phyloP scores from a whole-genome alignment of 92 coral and sea anemone species.

The Phenganax subtilis region DNA sequence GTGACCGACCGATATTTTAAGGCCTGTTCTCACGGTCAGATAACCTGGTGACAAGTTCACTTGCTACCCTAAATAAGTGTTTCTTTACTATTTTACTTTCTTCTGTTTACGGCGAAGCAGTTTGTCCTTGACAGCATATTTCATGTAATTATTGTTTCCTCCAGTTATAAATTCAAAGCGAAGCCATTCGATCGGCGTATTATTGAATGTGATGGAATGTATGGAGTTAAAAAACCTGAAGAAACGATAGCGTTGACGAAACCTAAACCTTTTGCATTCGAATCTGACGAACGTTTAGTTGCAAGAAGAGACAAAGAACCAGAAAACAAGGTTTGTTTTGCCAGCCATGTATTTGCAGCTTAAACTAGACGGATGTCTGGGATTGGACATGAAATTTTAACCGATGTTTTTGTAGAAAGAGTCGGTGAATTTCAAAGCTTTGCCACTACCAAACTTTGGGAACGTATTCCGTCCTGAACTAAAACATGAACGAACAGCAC shows the following conservation, averaged over 20 bases:
- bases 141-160: not conserved
- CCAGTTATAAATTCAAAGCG: slow-evolving; percentile 91
- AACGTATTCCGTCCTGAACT: slow-evolving; percentile 78
- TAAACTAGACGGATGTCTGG: not conserved
- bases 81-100: not conserved
- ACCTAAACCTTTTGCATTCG: slow-evolving; percentile 62
- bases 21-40: not conserved
- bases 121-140: not conserved
- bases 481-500: slow-evolving; percentile 58
- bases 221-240: slow-evolving; percentile 63
- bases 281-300: slow-evolving; percentile 67
- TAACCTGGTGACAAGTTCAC: not conserved
- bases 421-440: slow-evolving; percentile 63
- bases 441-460: slow-evolving; percentile 81
- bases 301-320: slow-evolving; percentile 57
- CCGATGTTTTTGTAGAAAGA: slow-evolving; percentile 31
- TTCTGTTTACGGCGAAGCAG: not conserved
- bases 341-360: no score
- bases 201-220: slow-evolving; percentile 72
- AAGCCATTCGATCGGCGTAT: slow-evolving; percentile 84
- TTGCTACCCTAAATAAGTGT: not conserved
- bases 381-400: not conserved
- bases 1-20: no score
- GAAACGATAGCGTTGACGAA: slow-evolving; percentile 68
- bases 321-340: slow-evolving; percentile 3